Conservation (phyloP, 2,888 invertebrate species). For the Ormyrus labotus region DNA sequence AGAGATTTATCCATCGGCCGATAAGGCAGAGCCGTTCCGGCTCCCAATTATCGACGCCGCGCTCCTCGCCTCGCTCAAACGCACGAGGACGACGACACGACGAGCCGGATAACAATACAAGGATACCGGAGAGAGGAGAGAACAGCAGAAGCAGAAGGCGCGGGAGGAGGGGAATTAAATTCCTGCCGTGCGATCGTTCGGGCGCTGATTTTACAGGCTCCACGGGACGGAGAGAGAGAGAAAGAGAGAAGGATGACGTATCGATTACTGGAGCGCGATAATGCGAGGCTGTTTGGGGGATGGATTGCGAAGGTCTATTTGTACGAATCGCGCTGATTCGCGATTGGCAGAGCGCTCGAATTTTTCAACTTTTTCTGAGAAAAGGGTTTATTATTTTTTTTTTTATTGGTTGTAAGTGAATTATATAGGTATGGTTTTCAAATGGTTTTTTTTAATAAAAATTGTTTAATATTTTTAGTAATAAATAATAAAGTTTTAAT, state of each 20-base stretch:
- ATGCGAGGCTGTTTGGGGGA: slow-evolving; percentile 14
- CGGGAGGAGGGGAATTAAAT: slow-evolving; percentile 31
- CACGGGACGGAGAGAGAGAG: slow-evolving; percentile 18
- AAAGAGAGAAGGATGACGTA: slow-evolving; percentile 29
- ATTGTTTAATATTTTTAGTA: no score
- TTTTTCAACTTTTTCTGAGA: no score
- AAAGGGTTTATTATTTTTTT: no score
- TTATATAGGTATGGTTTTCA: no score
- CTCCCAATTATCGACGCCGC: slow-evolving; percentile 33
- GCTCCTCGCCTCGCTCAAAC: neutral
- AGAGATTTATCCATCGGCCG: slow-evolving; percentile 27
- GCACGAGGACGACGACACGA: slow-evolving; percentile 10
- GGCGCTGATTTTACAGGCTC: slow-evolving; percentile 40
- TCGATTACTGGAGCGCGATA: slow-evolving; percentile 30
- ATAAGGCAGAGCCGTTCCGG: slow-evolving; percentile 36
- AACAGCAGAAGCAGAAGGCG: neutral
- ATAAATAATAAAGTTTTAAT: no score
- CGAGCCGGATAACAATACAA: neutral
- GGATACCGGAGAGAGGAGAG: neutral
- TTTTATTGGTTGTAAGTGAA: no score
- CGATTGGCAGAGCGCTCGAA: slow-evolving; percentile 21
- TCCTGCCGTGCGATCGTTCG: slow-evolving; percentile 21
- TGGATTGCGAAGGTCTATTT: slow-evolving; percentile 32
- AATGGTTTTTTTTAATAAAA: no score
- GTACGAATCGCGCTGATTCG: slow-evolving; percentile 20